These are phyloP conservation scores for Umimayanthus kanabou DNA, from an alignment of 92 coral and sea anemone genomes.

Conservation along the genomic window DNA sequence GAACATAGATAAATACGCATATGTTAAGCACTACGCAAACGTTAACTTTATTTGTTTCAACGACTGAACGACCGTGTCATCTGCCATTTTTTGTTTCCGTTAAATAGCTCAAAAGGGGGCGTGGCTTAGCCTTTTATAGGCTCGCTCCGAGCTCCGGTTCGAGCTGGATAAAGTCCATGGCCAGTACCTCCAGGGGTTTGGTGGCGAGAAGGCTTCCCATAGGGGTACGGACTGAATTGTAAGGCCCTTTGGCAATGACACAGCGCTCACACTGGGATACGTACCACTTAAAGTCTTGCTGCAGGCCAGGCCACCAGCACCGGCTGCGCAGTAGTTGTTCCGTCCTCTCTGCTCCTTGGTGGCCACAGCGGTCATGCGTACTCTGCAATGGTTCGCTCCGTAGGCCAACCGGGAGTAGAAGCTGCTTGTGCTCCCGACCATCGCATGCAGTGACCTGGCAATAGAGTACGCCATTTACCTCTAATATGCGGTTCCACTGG, in stretches of 20 bases:
- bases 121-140: too few species aligned
- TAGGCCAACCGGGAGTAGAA: slow-evolving; percentile 52
- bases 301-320: slow-evolving; percentile 71
- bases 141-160: too few species aligned
- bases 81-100: too few species aligned
- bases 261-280: slow-evolving; percentile 56
- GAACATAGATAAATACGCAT: too few species aligned
- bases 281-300: slow-evolving; percentile 49
- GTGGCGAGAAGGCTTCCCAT: slow-evolving; percentile 63
- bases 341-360: slow-evolving; percentile 64
- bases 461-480: slow-evolving; percentile 45
- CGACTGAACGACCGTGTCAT: too few species aligned
- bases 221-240: slow-evolving; percentile 53
- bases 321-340: slow-evolving; percentile 48
- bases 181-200: slow-evolving; percentile 64
- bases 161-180: slow-evolving; percentile 48
- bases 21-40: too few species aligned
- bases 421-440: slow-evolving; percentile 10
- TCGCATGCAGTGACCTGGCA: not conserved
- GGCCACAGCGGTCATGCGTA: slow-evolving; percentile 55
- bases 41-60: too few species aligned
- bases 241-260: slow-evolving; percentile 59
- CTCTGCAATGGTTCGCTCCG: slow-evolving; percentile 41
- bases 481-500: slow-evolving; percentile 30
- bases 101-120: too few species aligned